Conservation (phyloP, 2,797 vertebrate species). For the Loriculus beryllinus region DNA sequence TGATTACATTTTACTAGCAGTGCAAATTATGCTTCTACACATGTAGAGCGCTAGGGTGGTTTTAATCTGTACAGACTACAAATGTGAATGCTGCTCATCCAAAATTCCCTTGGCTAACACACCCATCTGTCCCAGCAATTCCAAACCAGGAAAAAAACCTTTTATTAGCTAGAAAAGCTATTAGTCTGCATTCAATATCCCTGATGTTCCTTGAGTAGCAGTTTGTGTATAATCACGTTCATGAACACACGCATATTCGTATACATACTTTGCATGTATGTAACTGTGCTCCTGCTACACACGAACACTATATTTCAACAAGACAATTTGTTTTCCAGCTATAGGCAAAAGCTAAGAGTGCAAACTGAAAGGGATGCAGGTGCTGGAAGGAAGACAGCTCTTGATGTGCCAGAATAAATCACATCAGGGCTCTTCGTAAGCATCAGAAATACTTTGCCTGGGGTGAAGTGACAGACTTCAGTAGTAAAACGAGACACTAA, state of each 20-base stretch:
- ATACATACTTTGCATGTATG: background rate
- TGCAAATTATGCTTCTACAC: constrained; percentile 30
- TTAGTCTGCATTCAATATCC: background rate
- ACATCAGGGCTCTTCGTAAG: constrained; percentile 5
- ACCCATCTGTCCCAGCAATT: constrained; percentile 13
- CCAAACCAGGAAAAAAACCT: background rate
- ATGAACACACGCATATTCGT: background rate
- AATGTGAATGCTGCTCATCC: background rate
- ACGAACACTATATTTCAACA: background rate
- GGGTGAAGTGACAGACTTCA: background rate
- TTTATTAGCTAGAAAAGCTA: constrained; percentile 1
- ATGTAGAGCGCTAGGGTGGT: background rate
- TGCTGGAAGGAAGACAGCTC: background rate
- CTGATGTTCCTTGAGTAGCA: background rate
- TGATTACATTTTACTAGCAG: constrained; percentile 5
- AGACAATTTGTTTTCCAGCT: background rate
- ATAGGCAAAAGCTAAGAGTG: background rate
- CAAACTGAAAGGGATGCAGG: constrained; percentile 18
- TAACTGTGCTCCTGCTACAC: background rate
- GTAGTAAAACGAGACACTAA: constrained; percentile 19
- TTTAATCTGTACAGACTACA: background rate
- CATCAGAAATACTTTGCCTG: constrained; percentile 33
- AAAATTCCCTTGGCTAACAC: constrained; percentile 12
- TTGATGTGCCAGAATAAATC: constrained; percentile 44
- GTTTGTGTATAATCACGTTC: background rate